Base-by-base conservation (phyloP, 2,888 invertebrate species). In the Pomacea canaliculata region DNA sequence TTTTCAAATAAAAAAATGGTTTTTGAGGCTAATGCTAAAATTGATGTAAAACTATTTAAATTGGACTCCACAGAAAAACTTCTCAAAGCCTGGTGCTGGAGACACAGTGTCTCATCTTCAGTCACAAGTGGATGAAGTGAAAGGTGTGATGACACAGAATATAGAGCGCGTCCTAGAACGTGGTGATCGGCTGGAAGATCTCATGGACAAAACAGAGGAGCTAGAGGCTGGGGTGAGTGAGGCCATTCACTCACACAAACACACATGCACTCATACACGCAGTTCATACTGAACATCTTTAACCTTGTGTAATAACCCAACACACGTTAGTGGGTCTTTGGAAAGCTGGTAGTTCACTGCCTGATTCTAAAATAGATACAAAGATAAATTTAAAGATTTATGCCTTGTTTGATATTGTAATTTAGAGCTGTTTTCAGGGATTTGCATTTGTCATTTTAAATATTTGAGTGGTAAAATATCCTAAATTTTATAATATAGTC, bases 71-170 rank as follows among this genome's bases (percentile, higher is more conserved):
- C 51, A 88, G 88, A 85, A 87, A 73, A 85, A 83, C 56, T 87
- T 81, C 80, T 87, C 88, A 7, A 85, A 85, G 77, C 77, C 83
- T 5, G 83, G 83, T 16, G 51, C 51, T 13, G 83, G 80, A 19
- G 78, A 76, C 63, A 78, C 78, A 4, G 70, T 89, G 70, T 77
- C 83, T 37, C 79, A 79, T 13, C 80, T 89, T 27, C 86, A 86
- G 72, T 83, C 83, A 49, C 90, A 91, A 79, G 90, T 91, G 12
- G 86, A 91, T 62, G 90, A 91, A 72, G 90, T 91, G 23, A 90
- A 89, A 77, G 90, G 85, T 37, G 88, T 91, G 7, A 90, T 91
- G 91, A 89, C 88, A 51, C 86, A 90, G 82, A 91, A 91, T 79
- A 91, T 91, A 60, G 90, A 91, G 76, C 85, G 86, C 51, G 90